Percentiles rank a stretch among this genome's conserved stretches.
phyloP scores from a whole-genome alignment of 2,113 vertebrate genomes.

The Glaucidium brasilianum region DNA sequence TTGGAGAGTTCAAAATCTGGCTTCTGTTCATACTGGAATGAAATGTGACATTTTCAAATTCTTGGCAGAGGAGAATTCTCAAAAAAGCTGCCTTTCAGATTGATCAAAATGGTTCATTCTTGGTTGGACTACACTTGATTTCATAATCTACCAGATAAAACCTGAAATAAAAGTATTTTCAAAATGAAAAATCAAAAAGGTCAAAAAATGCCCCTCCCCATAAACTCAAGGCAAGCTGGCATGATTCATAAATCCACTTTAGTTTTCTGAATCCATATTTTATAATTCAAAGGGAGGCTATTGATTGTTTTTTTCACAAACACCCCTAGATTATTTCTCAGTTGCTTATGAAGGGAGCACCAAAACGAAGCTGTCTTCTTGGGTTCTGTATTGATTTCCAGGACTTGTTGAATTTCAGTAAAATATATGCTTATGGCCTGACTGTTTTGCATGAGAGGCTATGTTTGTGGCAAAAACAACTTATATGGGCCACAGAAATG shows the following conservation, averaged over 20 bases:
- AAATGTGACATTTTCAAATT: slow-evolving; percentile 66
- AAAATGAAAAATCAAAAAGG: slow-evolving; percentile 24
- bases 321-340: background rate
- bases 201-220: background rate
- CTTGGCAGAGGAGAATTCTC: slow-evolving; percentile 53
- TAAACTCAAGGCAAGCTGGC: background rate
- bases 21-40: slow-evolving; percentile 61
- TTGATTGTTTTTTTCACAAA: background rate
- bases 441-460: background rate
- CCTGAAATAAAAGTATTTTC: background rate
- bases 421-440: background rate
- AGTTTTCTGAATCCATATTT: background rate
- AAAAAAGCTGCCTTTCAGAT: slow-evolving; percentile 56
- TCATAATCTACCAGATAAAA: slow-evolving; percentile 37
- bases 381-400: background rate
- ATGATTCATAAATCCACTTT: background rate
- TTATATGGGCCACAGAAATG: background rate
- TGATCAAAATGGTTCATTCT: slow-evolving; percentile 54
- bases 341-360: background rate
- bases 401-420: background rate
- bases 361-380: background rate
- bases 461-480: background rate
- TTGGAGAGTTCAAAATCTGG: slow-evolving; percentile 47
- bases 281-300: background rate
- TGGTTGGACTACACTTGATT: slow-evolving; percentile 29